Evolutionary conservation across 1,140 invertebrate species (phyloP).

Genomic region (Lasioglossum albipes): DNA sequence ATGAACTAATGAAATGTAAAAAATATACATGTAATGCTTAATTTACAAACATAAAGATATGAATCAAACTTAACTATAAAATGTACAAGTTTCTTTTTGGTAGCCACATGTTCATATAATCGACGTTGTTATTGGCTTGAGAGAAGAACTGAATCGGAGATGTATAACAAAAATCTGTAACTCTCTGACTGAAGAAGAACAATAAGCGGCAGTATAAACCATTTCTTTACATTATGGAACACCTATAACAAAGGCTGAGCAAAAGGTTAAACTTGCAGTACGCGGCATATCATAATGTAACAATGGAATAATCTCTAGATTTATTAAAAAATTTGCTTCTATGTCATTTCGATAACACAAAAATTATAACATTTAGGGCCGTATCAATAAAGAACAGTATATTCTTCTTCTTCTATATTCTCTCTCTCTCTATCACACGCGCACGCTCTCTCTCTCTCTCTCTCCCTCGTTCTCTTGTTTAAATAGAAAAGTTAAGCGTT

Average conservation of each 20-base stretch:
- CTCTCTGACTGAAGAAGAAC: slow-evolving; percentile 2
- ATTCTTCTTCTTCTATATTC: neutral
- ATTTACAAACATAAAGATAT: slow-evolving; percentile 62
- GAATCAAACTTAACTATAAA: slow-evolving; percentile 64
- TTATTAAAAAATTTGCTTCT: slow-evolving; percentile 47
- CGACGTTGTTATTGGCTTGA: slow-evolving; percentile 30
- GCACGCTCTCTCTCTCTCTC: too few relatives aligned
- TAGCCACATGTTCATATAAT: slow-evolving; percentile 38
- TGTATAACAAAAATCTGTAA: slow-evolving; percentile 20
- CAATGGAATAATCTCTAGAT: slow-evolving; percentile 51
- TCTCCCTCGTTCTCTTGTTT: neutral
- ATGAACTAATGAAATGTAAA: slow-evolving; percentile 40
- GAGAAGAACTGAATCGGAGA: slow-evolving; percentile 4
- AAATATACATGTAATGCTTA: slow-evolving; percentile 53
- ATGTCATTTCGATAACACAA: slow-evolving; percentile 49
- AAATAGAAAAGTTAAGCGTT: slow-evolving; percentile 38
- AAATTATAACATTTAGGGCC: slow-evolving; percentile 46
- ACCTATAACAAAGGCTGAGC: slow-evolving; percentile 43
- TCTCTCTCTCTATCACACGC: neutral
- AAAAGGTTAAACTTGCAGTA: slow-evolving; percentile 48
- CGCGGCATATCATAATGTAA: slow-evolving; percentile 49
- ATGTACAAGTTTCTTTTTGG: slow-evolving; percentile 62
- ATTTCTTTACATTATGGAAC: slow-evolving; percentile 26
- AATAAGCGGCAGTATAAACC: slow-evolving; percentile 27
- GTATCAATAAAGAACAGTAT: slow-evolving; percentile 46